Percentiles rank a stretch among this genome's conserved stretches.
Conservation (phyloP, 2,797 vertebrate genomes). For the Apogon talboti region DNA sequence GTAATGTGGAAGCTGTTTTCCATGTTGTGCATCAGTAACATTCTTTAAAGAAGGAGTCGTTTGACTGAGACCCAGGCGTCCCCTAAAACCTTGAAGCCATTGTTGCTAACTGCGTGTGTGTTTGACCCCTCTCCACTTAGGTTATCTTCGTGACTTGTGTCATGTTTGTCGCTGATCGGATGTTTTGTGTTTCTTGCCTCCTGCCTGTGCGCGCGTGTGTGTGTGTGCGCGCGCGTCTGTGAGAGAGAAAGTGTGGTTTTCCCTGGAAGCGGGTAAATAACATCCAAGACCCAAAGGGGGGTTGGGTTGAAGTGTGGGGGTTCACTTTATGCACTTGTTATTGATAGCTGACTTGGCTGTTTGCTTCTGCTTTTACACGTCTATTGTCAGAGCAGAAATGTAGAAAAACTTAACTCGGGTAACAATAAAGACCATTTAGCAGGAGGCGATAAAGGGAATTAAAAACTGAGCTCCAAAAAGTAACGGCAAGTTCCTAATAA, state of each 20-base stretch:
- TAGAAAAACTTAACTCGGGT: neutral
- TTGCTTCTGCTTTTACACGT: constrained; percentile 3
- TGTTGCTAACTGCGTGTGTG: constrained; percentile 11
- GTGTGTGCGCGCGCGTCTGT: constrained; percentile 11
- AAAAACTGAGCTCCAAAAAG: neutral
- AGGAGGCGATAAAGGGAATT: neutral
- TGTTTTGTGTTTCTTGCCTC: constrained; percentile 50
- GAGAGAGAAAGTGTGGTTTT: constrained; percentile 18
- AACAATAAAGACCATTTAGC: neutral
- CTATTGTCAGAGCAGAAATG: constrained; percentile 16
- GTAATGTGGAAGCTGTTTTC: constrained; percentile 1
- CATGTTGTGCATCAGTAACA: constrained; percentile 17
- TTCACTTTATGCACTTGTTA: constrained; percentile 71
- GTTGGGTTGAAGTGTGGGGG: constrained; percentile 57
- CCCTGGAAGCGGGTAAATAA: constrained; percentile 68
- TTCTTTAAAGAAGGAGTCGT: neutral
- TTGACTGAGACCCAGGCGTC: constrained; percentile 5
- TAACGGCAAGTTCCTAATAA: too few relatives aligned
- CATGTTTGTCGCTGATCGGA: constrained; percentile 66
- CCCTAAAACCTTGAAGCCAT: neutral
- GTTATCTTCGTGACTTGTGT: constrained; percentile 47
- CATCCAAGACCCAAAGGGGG: constrained; percentile 39
- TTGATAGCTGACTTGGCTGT: constrained; percentile 42
- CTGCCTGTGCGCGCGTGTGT: constrained; percentile 7
- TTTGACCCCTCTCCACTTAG: constrained; percentile 13